Percentiles rank a stretch among this genome's conserved stretches.
phyloP scores from a whole-genome alignment of 2,888 invertebrate species.

The Agrochola litura region DNA sequence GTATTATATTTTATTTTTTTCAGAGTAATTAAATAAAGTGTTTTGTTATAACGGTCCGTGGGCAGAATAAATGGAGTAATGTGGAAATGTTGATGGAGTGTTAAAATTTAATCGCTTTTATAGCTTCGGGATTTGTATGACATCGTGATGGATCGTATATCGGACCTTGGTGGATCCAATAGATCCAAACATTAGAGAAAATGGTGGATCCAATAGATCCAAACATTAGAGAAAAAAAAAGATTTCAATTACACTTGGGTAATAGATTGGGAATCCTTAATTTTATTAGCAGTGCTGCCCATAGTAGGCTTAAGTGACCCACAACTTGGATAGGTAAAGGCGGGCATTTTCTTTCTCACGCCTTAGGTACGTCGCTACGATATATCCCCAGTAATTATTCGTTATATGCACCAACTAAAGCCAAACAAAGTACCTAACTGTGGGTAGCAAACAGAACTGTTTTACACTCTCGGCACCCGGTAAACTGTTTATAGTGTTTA shows the following conservation, averaged over 20 bases:
- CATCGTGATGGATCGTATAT: slow-evolving; percentile 40
- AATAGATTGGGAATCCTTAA: neutral
- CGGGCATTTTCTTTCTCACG: neutral
- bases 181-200: slow-evolving; percentile 3
- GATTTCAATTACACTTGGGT: neutral
- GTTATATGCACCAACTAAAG: neutral
- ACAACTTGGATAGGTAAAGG: too few relatives aligned
- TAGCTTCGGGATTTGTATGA: slow-evolving; percentile 31
- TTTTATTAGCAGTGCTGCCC: too few relatives aligned
- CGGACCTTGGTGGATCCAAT: neutral
- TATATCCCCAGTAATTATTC: slow-evolving; percentile 12
- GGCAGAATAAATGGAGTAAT: slow-evolving; percentile 43
- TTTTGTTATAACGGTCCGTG: slow-evolving; percentile 60
- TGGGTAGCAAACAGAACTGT: slow-evolving; percentile 25
- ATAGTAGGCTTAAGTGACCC: neutral
- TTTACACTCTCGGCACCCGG: slow-evolving; percentile 30
- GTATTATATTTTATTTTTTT: slow-evolving; percentile 39
- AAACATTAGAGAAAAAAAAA: slow-evolving; percentile 1
- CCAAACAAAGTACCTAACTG: slow-evolving; percentile 16
- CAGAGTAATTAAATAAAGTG: slow-evolving; percentile 65
- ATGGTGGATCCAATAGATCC: slow-evolving; percentile 1
- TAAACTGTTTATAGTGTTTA: slow-evolving; percentile 56
- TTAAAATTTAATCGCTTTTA: slow-evolving; percentile 41
- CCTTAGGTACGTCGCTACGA: too few relatives aligned
- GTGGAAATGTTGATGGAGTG: slow-evolving; percentile 45